Conservation (phyloP, 2,113 vertebrate species). For the Nyctereutes procyonoides region DNA sequence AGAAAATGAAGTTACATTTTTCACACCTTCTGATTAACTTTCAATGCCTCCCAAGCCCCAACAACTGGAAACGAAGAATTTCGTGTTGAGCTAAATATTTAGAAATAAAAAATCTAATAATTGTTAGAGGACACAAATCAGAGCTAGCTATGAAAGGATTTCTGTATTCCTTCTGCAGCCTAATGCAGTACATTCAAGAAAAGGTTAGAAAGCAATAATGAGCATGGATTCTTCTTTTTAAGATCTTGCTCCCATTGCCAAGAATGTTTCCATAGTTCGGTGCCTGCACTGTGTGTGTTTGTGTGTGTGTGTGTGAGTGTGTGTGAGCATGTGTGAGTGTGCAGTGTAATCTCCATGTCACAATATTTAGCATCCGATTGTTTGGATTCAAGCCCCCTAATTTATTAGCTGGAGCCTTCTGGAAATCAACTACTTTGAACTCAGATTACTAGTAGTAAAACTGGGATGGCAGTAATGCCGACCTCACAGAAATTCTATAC, state of each 20-base stretch:
- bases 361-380: background rate
- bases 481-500: background rate
- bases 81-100: background rate
- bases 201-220: background rate
- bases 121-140: background rate
- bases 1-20: slow-evolving; percentile 38
- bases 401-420: background rate
- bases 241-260: background rate
- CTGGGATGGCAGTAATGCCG: background rate
- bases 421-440: background rate
- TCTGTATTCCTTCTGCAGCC: background rate
- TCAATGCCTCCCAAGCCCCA: background rate
- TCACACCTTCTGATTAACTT: slow-evolving; percentile 52
- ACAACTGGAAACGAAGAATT: background rate
- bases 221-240: background rate
- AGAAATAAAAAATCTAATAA: background rate
- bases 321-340: background rate
- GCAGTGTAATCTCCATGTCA: background rate
- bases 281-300: no score
- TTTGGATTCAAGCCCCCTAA: background rate
- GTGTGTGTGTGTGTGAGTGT: background rate
- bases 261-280: background rate
- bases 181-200: background rate
- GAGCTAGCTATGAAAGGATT: background rate
- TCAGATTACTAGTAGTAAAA: background rate